phyloP scores from a whole-genome alignment of 1,140 invertebrate genomes.

The Eurosta solidaginis region DNA sequence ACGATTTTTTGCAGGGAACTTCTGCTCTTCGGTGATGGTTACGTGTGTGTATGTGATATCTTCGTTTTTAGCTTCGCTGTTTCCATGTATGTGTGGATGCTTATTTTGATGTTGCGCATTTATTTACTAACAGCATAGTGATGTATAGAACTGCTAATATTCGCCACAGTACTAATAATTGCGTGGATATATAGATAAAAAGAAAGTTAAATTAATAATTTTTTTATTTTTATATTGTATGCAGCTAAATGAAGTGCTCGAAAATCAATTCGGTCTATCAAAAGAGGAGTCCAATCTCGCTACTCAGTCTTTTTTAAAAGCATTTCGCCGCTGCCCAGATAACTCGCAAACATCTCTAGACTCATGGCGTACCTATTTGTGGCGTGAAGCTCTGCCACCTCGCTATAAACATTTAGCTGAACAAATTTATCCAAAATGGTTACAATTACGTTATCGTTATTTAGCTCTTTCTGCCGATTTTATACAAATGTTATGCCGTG shows the following conservation, averaged over 20 bases:
- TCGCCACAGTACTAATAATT: too few relatives aligned
- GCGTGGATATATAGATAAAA: too few relatives aligned
- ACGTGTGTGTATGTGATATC: too few relatives aligned
- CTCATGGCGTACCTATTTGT: conserved; percentile 75
- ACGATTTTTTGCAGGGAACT: too few relatives aligned
- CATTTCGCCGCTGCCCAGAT: conserved; percentile 78
- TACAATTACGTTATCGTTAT: conserved; percentile 74
- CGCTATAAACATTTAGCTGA: conserved; percentile 72
- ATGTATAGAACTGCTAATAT: too few relatives aligned
- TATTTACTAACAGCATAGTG: too few relatives aligned
- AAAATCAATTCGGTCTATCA: conserved; percentile 69
- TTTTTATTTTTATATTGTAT: conserved; percentile 37
- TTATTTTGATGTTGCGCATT: too few relatives aligned
- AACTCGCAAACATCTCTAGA: conserved; percentile 72
- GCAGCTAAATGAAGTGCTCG: conserved; percentile 73
- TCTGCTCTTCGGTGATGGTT: too few relatives aligned
- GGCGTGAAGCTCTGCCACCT: conserved; percentile 76
- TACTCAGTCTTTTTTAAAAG: conserved; percentile 70
- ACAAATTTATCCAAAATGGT: conserved; percentile 75
- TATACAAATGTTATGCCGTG: conserved; percentile 67
- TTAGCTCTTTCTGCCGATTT: conserved; percentile 70
- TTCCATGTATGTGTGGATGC: too few relatives aligned
- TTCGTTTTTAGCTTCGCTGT: too few relatives aligned
- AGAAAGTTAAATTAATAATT: background rate
- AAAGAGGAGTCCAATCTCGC: conserved; percentile 66